These are phyloP conservation scores for Acleris literana DNA, from an alignment of 2,888 invertebrate genomes.

Conservation along the genomic window DNA sequence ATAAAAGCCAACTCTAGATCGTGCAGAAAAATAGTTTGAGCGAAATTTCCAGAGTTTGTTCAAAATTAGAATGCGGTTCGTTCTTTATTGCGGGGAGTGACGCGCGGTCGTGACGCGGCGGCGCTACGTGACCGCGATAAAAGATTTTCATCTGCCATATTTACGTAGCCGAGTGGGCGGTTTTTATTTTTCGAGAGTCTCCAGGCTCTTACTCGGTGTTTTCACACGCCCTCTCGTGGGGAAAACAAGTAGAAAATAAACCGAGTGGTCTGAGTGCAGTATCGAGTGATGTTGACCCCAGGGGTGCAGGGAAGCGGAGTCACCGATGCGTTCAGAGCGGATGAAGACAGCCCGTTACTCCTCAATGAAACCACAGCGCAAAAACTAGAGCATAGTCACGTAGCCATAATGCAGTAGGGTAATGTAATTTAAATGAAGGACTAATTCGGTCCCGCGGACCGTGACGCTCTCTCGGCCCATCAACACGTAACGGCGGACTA, in stretches of 20 bases:
- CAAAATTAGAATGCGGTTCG: constrained; percentile 80
- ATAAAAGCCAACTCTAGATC: constrained; percentile 7
- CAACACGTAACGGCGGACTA: constrained; percentile 81
- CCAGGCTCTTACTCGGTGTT: constrained; percentile 66
- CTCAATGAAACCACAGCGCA: constrained; percentile 57
- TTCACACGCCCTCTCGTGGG: constrained; percentile 74
- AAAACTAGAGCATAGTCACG: constrained; percentile 64
- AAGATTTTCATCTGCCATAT: constrained; percentile 84
- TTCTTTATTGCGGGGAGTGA: constrained; percentile 77
- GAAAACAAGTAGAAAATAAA: constrained; percentile 54
- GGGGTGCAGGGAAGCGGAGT: constrained; percentile 40
- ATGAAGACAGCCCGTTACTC: constrained; percentile 53
- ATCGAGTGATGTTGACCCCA: constrained; percentile 58
- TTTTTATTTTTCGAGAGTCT: constrained; percentile 80
- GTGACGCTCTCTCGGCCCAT: constrained; percentile 79
- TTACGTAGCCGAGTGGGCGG: constrained; percentile 82
- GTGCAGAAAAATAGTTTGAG: constrained; percentile 42
- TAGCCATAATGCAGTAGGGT: constrained; percentile 67
- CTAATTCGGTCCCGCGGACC: constrained; percentile 78
- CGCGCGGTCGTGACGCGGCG: constrained; percentile 80
- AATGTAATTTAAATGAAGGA: constrained; percentile 82
- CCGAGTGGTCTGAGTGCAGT: constrained; percentile 45
- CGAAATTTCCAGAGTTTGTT: constrained; percentile 76
- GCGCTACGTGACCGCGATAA: constrained; percentile 83
- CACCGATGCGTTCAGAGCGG: constrained; percentile 60